Base-by-base conservation (phyloP, 2,113 vertebrate genomes). In the Petrocephalus zakoni region DNA sequence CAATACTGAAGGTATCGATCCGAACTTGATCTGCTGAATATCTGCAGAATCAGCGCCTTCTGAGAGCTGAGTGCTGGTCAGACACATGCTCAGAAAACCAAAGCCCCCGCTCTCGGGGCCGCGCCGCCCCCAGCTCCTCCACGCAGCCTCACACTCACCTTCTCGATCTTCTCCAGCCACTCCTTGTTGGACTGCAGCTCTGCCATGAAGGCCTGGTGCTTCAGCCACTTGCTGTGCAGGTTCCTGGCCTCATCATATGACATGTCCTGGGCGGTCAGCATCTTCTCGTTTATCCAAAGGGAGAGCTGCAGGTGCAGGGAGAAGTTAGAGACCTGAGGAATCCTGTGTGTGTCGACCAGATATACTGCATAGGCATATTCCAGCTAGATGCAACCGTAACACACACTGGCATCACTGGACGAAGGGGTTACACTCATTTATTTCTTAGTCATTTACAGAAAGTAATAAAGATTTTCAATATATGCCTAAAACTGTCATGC, bases 251-350 rank as follows among this genome's bases (percentile, higher is more conserved):
- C 98, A 0, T 99, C 98, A 0, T 99, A 99, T 5, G 98, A 96
- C 98, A 99, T 98, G 94, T 99, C 98, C 94, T 99, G 98, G 25
- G 98, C 98, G 0, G 98, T 99, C 87, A 99, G 96, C 98, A 99
- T 99, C 95, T 99, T 99, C 93, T 99, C 98, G 84, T 97, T 99
- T 94, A 99, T 98, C 98, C 98, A 99, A 78, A 99, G 95, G 0
- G 97, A 97, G 82, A 99, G 96, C 98, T 99, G 93, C 2, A 91
- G 17, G 91, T 42, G 37, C 25, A 87, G 91, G 53, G 56, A 52
- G 75, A 34, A 49, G 64, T 87, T 29, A 85, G 8, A 21, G 2
- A 49, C 2, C 58, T 61, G 58, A 61, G 22, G n/a, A 61, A n/a
- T n/a, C 22, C 58, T 25, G 2, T 11, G 10, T 64, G n/a, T 64